Evolutionary conservation across 2,888 invertebrate genomes (phyloP).

Genomic region (Apotomis turbidana): DNA sequence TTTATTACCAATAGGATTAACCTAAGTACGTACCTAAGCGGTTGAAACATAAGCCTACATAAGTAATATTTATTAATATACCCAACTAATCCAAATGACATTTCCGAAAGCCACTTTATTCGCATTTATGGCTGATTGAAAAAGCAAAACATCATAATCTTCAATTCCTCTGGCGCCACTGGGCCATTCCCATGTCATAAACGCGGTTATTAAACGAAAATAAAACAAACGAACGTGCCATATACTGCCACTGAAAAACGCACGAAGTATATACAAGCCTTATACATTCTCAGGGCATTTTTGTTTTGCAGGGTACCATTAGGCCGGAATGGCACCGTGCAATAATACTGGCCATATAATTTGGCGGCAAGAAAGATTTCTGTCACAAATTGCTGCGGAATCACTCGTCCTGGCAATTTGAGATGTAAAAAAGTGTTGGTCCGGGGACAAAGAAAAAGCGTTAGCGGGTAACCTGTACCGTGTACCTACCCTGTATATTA

Average conservation of each 20-base stretch:
- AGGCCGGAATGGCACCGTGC: constrained; percentile 29
- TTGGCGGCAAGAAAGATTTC: constrained; percentile 64
- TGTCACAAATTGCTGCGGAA: constrained; percentile 56
- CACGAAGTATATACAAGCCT: constrained; percentile 5
- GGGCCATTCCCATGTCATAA: constrained; percentile 31
- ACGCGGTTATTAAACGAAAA: constrained; percentile 26
- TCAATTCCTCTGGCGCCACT: constrained; percentile 33
- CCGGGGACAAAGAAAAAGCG: constrained; percentile 45
- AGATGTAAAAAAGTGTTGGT: constrained; percentile 52
- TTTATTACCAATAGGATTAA: no score
- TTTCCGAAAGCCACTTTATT: background rate
- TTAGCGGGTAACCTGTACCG: background rate
- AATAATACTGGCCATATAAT: constrained; percentile 56
- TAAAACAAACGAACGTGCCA: constrained; percentile 22
- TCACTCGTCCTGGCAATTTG: constrained; percentile 57
- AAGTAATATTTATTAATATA: no score
- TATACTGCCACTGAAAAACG: background rate
- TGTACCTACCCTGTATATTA: no score
- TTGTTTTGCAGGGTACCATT: constrained; percentile 21
- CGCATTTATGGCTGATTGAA: background rate
- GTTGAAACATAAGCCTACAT: no score
- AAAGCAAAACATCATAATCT: constrained; percentile 16
- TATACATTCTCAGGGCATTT: constrained; percentile 7
- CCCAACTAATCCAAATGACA: background rate
- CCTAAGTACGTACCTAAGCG: no score